Conservation (phyloP, 2,797 vertebrate genomes). For the Ctenochaetus hawaiiensis region DNA sequence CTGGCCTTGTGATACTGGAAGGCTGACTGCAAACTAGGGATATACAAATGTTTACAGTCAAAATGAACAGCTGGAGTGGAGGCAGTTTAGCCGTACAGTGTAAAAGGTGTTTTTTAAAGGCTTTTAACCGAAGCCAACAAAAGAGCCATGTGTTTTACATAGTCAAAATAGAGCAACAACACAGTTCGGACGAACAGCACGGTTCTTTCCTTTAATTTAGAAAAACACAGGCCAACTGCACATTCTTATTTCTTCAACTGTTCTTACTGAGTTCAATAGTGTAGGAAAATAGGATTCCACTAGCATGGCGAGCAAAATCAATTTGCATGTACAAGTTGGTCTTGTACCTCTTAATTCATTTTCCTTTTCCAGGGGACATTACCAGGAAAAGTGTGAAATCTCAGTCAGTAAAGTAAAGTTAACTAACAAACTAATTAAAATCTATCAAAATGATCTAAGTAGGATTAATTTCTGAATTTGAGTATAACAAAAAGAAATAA, state of each 20-base stretch:
- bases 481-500: background rate
- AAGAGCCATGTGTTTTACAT: slow-evolving; percentile 12
- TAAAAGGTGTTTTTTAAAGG: slow-evolving; percentile 40
- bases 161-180: slow-evolving; percentile 22
- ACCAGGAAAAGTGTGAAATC: background rate
- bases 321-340: no score
- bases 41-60: slow-evolving; percentile 64
- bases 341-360: no score
- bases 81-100: slow-evolving; percentile 41
- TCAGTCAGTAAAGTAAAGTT: background rate
- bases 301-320: no score
- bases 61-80: slow-evolving; percentile 53
- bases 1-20: slow-evolving; percentile 58
- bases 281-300: slow-evolving; percentile 16
- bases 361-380: no score
- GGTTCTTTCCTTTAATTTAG: slow-evolving; percentile 10
- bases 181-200: background rate
- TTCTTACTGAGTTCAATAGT: slow-evolving; percentile 2
- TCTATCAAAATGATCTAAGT: background rate
- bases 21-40: slow-evolving; percentile 47
- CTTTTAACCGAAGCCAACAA: slow-evolving; percentile 39
- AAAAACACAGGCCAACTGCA: background rate
- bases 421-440: background rate
- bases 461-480: slow-evolving; percentile 9
- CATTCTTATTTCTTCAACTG: background rate